Percentiles rank a stretch among this genome's conserved stretches.
Conservation (phyloP, 2,113 vertebrate genomes). For the Pteronura brasiliensis region DNA sequence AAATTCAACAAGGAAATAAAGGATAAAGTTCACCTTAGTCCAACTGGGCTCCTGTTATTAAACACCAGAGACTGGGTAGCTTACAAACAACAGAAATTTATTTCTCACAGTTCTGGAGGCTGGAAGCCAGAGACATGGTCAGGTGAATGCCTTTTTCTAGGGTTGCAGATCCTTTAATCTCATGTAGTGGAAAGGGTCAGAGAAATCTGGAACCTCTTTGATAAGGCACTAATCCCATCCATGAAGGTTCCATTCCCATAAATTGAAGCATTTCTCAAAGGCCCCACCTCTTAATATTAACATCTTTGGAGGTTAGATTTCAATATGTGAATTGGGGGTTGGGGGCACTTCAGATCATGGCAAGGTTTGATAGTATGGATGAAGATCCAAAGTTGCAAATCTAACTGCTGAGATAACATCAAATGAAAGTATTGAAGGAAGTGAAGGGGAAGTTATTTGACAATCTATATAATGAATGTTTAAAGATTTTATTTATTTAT, state of each 20-base stretch:
- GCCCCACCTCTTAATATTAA: background rate
- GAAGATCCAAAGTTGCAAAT: background rate
- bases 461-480: background rate
- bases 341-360: background rate
- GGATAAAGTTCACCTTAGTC: background rate
- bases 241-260: background rate
- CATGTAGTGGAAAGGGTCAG: background rate
- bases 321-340: background rate
- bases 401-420: background rate
- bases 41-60: background rate
- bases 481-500: background rate
- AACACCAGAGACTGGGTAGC: background rate
- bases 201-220: background rate
- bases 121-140: background rate
- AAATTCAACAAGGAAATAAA: background rate
- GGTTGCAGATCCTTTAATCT: background rate
- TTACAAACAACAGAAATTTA: background rate
- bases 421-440: background rate
- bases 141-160: background rate
- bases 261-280: background rate
- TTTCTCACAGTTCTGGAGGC: background rate
- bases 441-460: background rate
- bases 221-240: background rate
- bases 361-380: background rate
- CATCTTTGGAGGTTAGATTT: background rate